A percentile compares a stretch with the other conserved stretches of the same genome.
Evolutionary conservation across 2,113 vertebrate genomes (phyloP).

Genomic region (Scatophagus argus): DNA sequence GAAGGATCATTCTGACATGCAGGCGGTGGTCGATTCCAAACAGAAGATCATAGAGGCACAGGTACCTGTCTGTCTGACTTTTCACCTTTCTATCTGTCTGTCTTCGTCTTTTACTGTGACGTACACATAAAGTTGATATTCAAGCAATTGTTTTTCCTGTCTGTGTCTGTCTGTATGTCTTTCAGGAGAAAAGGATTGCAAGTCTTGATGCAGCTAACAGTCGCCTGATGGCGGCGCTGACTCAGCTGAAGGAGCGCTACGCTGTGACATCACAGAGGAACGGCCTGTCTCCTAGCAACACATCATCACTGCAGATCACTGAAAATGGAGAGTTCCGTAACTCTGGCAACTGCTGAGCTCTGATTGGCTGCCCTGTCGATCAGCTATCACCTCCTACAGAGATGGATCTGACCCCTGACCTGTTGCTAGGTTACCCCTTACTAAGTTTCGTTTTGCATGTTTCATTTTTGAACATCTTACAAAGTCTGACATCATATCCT

Average conservation of each 20-base stretch:
- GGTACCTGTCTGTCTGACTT: slow-evolving; percentile 87
- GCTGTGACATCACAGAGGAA: slow-evolving; percentile 94
- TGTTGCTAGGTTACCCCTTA: slow-evolving; percentile 33
- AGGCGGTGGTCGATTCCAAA: slow-evolving; percentile 96
- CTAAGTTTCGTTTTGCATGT: slow-evolving; percentile 68
- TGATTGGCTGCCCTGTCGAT: slow-evolving; percentile 39
- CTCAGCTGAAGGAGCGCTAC: slow-evolving; percentile 98
- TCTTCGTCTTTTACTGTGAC: neutral
- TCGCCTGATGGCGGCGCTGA: slow-evolving; percentile 96
- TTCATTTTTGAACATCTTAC: slow-evolving; percentile 42
- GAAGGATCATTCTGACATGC: slow-evolving; percentile 99
- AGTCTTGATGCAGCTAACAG: slow-evolving; percentile 94
- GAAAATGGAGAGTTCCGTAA: slow-evolving; percentile 99
- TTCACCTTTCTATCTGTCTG: neutral
- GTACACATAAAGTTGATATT: too few relatives aligned
- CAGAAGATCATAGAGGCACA: slow-evolving; percentile 99
- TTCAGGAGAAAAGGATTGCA: slow-evolving; percentile 94
- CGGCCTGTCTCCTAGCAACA: slow-evolving; percentile 98
- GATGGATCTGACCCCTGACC: slow-evolving; percentile 19
- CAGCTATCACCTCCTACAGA: slow-evolving; percentile 1
- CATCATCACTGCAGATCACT: slow-evolving; percentile 98
- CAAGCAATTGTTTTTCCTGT: too few relatives aligned
- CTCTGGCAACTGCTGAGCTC: slow-evolving; percentile 93
- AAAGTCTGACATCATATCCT: slow-evolving; percentile 39
- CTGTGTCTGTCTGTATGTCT: neutral